A percentile compares a stretch with the other conserved stretches of the same genome.
These are phyloP conservation scores for Echinometra lucunter DNA, from an alignment of 53 echinoderm and acorn worm species.

Conservation along the genomic window DNA sequence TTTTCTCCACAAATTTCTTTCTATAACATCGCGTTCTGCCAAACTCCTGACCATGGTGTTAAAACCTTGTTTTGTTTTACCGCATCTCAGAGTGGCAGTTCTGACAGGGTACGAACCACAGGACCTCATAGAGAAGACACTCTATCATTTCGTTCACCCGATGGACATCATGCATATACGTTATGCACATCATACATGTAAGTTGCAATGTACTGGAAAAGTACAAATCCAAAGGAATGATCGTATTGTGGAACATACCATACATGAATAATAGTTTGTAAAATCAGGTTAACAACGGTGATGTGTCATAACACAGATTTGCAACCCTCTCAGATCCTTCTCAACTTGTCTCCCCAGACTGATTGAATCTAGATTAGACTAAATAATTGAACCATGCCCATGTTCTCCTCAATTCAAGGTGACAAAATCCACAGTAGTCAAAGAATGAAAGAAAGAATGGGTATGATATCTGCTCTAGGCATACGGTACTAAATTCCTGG, in stretches of 20 bases:
- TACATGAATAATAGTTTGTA: neutral
- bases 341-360: neutral
- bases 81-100: constrained; percentile 79
- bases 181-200: constrained; percentile 97
- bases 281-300: neutral
- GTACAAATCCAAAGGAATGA: too few relatives aligned
- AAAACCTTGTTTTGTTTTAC: neutral
- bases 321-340: neutral
- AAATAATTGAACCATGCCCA: neutral
- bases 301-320: neutral
- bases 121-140: constrained; percentile 97
- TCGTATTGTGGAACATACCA: too few relatives aligned
- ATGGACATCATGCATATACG: constrained; percentile 96
- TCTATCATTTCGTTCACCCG: constrained; percentile 95
- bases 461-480: too few relatives aligned
- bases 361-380: neutral
- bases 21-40: too few relatives aligned
- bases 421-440: too few relatives aligned
- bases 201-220: too few relatives aligned
- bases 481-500: too few relatives aligned
- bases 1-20: too few relatives aligned
- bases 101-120: constrained; percentile 99
- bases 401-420: too few relatives aligned
- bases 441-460: too few relatives aligned
- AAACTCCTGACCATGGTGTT: too few relatives aligned